Percentiles rank a stretch among this genome's conserved stretches.
phyloP scores from a whole-genome alignment of 2,113 vertebrate genomes.

The Platichthys stellatus region DNA sequence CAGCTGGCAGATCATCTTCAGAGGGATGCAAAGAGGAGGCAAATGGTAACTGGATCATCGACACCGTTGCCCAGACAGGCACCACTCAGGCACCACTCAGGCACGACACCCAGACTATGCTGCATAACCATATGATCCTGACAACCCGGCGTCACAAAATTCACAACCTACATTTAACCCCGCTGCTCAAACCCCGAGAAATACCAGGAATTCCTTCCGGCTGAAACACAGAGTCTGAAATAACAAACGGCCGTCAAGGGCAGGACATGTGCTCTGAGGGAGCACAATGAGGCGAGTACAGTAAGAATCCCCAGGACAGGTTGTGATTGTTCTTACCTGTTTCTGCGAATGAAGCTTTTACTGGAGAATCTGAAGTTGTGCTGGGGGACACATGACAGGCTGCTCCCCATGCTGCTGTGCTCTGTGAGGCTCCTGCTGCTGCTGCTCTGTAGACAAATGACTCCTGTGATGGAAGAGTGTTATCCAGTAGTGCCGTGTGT shows the following conservation, averaged over 20 bases:
- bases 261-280: constrained; percentile 20
- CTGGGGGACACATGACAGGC: constrained; percentile 84
- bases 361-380: constrained; percentile 84
- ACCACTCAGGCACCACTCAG: constrained; percentile 15
- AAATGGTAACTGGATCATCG: constrained; percentile 70
- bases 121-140: constrained; percentile 56
- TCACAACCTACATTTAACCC: constrained; percentile 62
- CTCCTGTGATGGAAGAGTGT: constrained; percentile 56
- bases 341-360: constrained; percentile 85
- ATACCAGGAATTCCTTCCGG: constrained; percentile 63
- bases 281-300: constrained; percentile 17
- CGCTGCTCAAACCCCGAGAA: constrained; percentile 53
- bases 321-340: constrained; percentile 76
- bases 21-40: constrained; percentile 57
- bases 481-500: constrained; percentile 68
- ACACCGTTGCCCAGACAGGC: constrained; percentile 60
- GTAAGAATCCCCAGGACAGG: constrained; percentile 4
- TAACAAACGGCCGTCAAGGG: constrained; percentile 46
- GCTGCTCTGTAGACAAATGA: constrained; percentile 31
- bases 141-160: constrained; percentile 41
- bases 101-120: constrained; percentile 40
- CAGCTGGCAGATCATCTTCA: constrained; percentile 69
- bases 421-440: constrained; percentile 21
- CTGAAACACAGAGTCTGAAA: constrained; percentile 48
- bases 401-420: constrained; percentile 81